These are phyloP conservation scores for Diphyllodes magnificus DNA, from an alignment of 2,113 vertebrate genomes.

Conservation along the genomic window DNA sequence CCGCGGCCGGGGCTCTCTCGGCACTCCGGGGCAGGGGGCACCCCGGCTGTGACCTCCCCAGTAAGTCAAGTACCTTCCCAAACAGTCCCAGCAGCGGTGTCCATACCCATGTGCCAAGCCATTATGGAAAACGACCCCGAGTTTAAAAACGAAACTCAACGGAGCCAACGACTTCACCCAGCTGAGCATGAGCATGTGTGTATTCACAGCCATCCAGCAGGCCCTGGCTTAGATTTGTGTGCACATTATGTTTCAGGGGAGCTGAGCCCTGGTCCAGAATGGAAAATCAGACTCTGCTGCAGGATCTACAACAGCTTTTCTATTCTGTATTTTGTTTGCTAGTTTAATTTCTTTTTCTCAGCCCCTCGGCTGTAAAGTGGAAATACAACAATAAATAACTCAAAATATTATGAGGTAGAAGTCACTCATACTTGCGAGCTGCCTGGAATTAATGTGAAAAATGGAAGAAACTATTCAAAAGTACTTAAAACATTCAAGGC, in stretches of 20 bases:
- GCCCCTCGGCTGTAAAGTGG: neutral
- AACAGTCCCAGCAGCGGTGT: rapidly evolving
- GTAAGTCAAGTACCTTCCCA: rapidly evolving
- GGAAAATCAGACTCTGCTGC: neutral
- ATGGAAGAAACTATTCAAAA: slow-evolving; percentile 49
- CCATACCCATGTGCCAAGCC: rapidly evolving
- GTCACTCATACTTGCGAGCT: neutral
- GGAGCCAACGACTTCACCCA: neutral
- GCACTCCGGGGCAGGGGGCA: rapidly evolving
- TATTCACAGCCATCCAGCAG: neutral
- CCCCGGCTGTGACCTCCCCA: rapidly evolving
- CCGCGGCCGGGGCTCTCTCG: neutral
- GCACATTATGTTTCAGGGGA: neutral
- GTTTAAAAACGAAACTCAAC: neutral
- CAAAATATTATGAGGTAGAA: slow-evolving; percentile 32
- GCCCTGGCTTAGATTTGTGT: neutral
- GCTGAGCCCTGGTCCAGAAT: neutral
- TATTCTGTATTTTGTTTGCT: neutral
- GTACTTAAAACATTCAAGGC: slow-evolving; percentile 38
- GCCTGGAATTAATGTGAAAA: slow-evolving; percentile 28
- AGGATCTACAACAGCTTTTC: neutral
- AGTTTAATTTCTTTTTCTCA: slow-evolving; percentile 25
- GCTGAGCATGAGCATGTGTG: neutral
- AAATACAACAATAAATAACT: slow-evolving; percentile 43
- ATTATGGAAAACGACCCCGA: rapidly evolving